Conservation (phyloP, 2,113 vertebrate species). For the Dolichotis patagonum region DNA sequence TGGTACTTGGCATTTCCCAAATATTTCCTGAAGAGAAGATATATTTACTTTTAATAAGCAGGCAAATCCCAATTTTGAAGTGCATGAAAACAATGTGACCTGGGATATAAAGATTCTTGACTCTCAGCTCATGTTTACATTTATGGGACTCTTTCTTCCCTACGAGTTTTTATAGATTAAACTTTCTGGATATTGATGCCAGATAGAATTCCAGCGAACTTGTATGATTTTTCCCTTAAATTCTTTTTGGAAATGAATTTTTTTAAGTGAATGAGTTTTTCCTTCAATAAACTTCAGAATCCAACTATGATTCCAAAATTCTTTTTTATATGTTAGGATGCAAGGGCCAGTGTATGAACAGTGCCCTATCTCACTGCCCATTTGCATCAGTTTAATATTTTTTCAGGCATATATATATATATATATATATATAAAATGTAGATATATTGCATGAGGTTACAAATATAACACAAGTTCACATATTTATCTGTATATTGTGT, state of each 20-base stretch:
- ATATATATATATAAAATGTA: too few species aligned
- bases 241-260: conserved; percentile 75
- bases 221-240: conserved; percentile 50
- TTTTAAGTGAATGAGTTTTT: conserved; percentile 74
- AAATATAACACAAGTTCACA: neutral
- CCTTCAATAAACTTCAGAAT: conserved; percentile 79
- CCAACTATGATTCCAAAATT: conserved; percentile 74
- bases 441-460: conserved; percentile 39
- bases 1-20: fast-evolving
- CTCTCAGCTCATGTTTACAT: conserved; percentile 54
- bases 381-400: conserved; percentile 31
- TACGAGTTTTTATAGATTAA: conserved; percentile 47
- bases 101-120: neutral
- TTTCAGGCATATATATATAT: too few species aligned
- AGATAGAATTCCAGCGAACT: conserved; percentile 77
- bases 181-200: conserved; percentile 68
- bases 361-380: conserved; percentile 70
- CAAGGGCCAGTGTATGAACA: conserved; percentile 78
- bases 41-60: neutral
- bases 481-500: neutral
- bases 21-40: neutral
- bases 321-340: conserved; percentile 74
- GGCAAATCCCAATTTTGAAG: conserved; percentile 9
- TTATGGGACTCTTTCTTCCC: conserved; percentile 15
- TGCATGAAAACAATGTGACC: neutral